phyloP scores from a whole-genome alignment of 2,888 invertebrate species.

The Panzeria rudis region DNA sequence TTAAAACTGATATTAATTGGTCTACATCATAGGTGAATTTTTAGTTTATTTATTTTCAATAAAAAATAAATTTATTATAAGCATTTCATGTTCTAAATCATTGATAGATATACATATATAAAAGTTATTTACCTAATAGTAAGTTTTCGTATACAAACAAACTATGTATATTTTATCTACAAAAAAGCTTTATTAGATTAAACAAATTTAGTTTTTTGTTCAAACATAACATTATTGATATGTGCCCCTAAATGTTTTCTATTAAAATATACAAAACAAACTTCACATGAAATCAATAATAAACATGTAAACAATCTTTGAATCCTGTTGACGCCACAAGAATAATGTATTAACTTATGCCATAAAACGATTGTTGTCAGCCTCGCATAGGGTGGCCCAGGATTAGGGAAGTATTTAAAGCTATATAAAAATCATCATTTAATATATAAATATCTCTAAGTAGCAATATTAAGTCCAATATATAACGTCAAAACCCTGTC shows the following conservation, averaged over 20 bases:
- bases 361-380: slow-evolving; percentile 22
- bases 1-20: not conserved
- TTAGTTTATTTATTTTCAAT: too few species aligned
- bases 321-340: slow-evolving; percentile 59
- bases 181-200: slow-evolving; percentile 15
- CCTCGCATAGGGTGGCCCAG: slow-evolving; percentile 17
- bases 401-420: not conserved
- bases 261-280: slow-evolving; percentile 33
- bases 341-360: slow-evolving; percentile 62
- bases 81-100: not conserved
- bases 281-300: slow-evolving; percentile 50
- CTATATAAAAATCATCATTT: not conserved
- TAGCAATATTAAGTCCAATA: not conserved
- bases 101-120: not conserved
- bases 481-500: not conserved
- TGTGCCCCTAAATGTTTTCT: slow-evolving; percentile 10
- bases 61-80: not conserved
- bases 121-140: not conserved
- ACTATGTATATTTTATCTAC: not conserved
- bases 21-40: not conserved
- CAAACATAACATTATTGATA: slow-evolving; percentile 30
- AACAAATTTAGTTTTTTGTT: slow-evolving; percentile 2
- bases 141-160: not conserved
- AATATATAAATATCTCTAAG: not conserved
- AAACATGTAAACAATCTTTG: slow-evolving; percentile 62